Evolutionary conservation across 37 sponge, comb jelly and placozoan species (phyloP), one percentile per base, ranked within the genome.

Genomic region (Bolinopsis microptera): DNA sequence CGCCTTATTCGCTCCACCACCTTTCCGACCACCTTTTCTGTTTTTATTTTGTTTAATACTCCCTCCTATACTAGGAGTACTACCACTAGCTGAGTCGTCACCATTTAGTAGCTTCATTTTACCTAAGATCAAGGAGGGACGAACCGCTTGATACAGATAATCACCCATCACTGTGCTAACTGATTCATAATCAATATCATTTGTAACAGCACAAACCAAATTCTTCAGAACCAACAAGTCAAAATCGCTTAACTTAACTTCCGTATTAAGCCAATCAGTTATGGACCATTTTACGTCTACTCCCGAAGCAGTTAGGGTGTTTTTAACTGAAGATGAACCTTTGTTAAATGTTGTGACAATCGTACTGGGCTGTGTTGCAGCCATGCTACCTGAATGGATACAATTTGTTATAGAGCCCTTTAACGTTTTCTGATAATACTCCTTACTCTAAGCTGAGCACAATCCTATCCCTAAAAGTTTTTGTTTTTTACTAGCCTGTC

Each of bases 71-170:
- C 90, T 86, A 5, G 90, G 90, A 1, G 90, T 86, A 23, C 90
- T 86, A n/a, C n/a, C n/a, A n/a, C n/a, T n/a, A n/a, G n/a, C n/a
- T 0, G 90, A 86, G 3, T 86, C 90, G 30, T 5, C n/a, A 16
- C 23, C 8, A 16, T 86, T 48, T 18, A 86, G 30, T 48, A 86
- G 28, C 61, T 86, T 86, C 8, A 86, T 27, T 41, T 39, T 41
- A 22, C 26, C 90, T 36, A 26, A n/a, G 61, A 39, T 38, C 0
- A 86, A 48, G 13, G 48, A 23, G 1, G 90, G 90, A n/a, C 90
- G 40, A 27, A 86, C 90, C n/a, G 90, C 90, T 38, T 86, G 61
- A 26, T 86, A 86, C 40, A 86, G 61, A 34, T 33, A 86, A 39
- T 86, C 61, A 22, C 90, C 90, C 90, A 86, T 86, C 13, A 86